Conservation (phyloP, 2,888 invertebrate genomes). For the Acrobasis repandana region DNA sequence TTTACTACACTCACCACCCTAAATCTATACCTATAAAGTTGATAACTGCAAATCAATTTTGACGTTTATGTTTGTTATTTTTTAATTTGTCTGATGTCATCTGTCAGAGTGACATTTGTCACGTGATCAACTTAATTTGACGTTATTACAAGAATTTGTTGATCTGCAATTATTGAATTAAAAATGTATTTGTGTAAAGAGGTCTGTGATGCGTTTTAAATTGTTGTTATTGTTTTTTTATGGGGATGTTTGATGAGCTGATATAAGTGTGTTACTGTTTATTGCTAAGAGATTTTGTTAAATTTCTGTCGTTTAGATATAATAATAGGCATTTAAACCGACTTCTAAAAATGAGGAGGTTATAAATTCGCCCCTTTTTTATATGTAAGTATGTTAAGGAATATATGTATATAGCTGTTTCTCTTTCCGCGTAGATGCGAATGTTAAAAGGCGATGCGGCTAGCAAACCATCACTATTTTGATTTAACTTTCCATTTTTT, state of each 20-base stretch:
- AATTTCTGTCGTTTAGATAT: constrained; percentile 22
- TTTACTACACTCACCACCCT: constrained; percentile 27
- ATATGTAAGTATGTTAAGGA: no score
- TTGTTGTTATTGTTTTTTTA: constrained; percentile 55
- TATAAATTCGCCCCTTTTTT: no score
- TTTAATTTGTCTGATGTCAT: constrained; percentile 49
- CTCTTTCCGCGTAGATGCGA: no score
- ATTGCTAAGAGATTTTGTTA: constrained; percentile 28
- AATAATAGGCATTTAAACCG: no score
- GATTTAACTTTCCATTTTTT: no score
- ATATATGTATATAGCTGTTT: no score
- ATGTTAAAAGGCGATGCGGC: no score
- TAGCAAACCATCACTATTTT: no score
- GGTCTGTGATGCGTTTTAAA: constrained; percentile 68
- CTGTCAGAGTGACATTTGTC: constrained; percentile 77
- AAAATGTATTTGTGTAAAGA: constrained; percentile 73
- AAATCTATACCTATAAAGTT: constrained; percentile 10
- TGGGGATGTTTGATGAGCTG: constrained; percentile 20
- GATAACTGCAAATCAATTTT: neutral
- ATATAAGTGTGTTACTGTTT: constrained; percentile 8
- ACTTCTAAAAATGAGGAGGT: no score
- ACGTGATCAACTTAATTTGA: constrained; percentile 74
- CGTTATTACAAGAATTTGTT: constrained; percentile 57
- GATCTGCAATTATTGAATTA: constrained; percentile 75
- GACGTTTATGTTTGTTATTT: neutral